phyloP scores from a whole-genome alignment of 2,113 vertebrate genomes.

The Crotalus horridus region DNA sequence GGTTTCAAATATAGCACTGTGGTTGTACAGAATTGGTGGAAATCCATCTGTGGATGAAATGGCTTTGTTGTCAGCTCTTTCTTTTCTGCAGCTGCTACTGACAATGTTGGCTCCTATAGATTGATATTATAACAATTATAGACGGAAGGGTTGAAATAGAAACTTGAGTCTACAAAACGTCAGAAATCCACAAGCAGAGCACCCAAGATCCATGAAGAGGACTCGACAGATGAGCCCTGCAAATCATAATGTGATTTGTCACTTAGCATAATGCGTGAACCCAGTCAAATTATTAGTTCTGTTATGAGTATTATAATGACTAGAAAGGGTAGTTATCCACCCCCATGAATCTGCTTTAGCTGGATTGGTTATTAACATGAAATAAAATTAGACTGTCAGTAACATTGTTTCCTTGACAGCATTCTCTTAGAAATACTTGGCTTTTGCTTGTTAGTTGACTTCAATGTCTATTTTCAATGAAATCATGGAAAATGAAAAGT shows the following conservation, averaged over 20 bases:
- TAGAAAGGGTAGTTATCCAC: not conserved
- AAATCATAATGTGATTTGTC: not conserved
- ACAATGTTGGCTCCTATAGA: conserved; percentile 10
- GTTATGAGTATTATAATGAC: not conserved
- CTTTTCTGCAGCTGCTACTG: conserved; percentile 7
- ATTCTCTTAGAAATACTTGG: not conserved
- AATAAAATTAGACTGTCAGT: not conserved
- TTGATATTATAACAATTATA: not conserved
- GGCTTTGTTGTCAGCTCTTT: conserved; percentile 7
- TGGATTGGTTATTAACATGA: not conserved
- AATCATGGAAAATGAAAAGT: too few relatives aligned
- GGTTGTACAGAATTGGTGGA: conserved; percentile 37
- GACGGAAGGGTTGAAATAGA: not conserved
- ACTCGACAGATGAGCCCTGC: not conserved
- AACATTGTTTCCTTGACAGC: not conserved
- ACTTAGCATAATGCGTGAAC: not conserved
- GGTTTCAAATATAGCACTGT: conserved; percentile 63
- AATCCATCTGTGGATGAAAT: not conserved
- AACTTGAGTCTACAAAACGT: not conserved
- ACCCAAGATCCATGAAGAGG: not conserved
- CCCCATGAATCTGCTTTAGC: not conserved
- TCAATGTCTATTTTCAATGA: not conserved
- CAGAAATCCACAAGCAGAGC: not conserved
- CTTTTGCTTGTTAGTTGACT: not conserved
- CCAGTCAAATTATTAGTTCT: not conserved